phyloP scores from a whole-genome alignment of 2,113 vertebrate species.

The Mirounga angustirostris region DNA sequence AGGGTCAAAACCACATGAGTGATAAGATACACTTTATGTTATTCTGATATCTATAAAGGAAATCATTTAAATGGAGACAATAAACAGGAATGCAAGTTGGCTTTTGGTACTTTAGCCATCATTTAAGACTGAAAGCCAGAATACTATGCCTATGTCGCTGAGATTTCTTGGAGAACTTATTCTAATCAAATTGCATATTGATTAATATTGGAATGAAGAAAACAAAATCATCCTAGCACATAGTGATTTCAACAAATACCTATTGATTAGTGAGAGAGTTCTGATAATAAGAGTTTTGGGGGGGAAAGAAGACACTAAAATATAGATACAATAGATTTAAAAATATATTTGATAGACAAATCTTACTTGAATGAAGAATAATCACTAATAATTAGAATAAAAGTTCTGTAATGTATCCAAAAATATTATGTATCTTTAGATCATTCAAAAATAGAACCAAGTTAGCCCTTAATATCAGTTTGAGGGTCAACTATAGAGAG shows the following conservation, averaged over 20 bases:
- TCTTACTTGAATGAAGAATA: conserved; percentile 26
- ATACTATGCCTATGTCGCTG: not conserved
- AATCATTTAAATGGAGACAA: not conserved
- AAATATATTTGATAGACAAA: not conserved
- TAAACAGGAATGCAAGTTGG: not conserved
- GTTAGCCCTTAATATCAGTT: not conserved
- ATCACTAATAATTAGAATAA: not conserved
- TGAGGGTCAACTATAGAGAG: not conserved
- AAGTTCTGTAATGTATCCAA: not conserved
- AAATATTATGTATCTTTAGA: conserved; percentile 60
- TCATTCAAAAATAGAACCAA: not conserved
- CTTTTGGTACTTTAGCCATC: not conserved
- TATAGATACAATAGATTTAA: not conserved
- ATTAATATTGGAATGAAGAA: conserved; percentile 17
- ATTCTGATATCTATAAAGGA: not conserved
- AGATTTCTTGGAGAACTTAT: conserved; percentile 28
- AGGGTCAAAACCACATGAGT: not conserved
- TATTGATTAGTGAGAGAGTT: not conserved
- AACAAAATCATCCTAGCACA: not conserved
- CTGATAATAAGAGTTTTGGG: not conserved
- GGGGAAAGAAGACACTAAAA: not conserved
- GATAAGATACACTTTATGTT: not conserved
- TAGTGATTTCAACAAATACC: not conserved
- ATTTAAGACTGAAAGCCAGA: not conserved
- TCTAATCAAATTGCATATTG: not conserved